phyloP scores from a whole-genome alignment of 2,113 vertebrate species.

The Hemibates koningsi region DNA sequence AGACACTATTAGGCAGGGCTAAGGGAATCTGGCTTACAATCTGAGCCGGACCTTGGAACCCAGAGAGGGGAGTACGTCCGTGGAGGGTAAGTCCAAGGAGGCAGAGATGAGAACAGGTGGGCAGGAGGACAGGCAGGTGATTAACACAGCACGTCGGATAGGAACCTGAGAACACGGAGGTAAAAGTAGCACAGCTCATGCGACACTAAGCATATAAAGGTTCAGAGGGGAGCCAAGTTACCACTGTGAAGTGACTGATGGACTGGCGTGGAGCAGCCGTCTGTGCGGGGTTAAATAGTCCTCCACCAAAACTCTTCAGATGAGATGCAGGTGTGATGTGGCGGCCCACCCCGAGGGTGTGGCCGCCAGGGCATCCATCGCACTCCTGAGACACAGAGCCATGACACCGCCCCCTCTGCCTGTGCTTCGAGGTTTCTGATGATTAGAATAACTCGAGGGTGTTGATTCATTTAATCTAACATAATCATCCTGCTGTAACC shows the following conservation, averaged over 20 bases:
- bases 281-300: not conserved
- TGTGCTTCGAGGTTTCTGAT: no score
- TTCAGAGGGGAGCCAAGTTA: not conserved
- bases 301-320: not conserved
- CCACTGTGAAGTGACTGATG: not conserved
- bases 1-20: not conserved
- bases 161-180: not conserved
- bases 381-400: no score
- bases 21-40: not conserved
- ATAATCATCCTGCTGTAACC: no score
- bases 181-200: not conserved
- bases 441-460: no score
- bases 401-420: no score
- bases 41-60: not conserved
- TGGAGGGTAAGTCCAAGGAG: not conserved
- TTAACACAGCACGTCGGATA: not conserved
- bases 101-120: not conserved
- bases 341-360: no score
- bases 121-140: not conserved
- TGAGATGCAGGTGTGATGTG: not conserved
- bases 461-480: no score
- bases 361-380: no score
- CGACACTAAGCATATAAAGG: not conserved
- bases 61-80: not conserved
- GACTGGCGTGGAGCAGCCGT: not conserved